A percentile compares a stretch with the other conserved stretches of the same genome.
phyloP scores from a whole-genome alignment of 1,140 invertebrate genomes.

The Xylocopa sonorina region DNA sequence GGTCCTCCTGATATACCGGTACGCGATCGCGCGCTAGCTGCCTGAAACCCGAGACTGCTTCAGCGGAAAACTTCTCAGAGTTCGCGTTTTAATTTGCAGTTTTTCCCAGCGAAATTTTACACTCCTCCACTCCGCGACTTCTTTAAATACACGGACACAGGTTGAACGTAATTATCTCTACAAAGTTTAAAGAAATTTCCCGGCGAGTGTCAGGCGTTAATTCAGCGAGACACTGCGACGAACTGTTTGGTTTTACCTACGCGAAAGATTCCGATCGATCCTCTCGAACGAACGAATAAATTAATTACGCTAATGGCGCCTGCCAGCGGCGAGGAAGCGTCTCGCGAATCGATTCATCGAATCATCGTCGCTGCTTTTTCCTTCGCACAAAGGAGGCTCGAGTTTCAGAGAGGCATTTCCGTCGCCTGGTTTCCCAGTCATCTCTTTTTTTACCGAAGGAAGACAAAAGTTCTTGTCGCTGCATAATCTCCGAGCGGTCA shows the following conservation, averaged over 20 bases:
- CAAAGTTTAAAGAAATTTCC: too few relatives aligned
- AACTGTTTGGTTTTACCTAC: not conserved
- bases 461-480: not conserved
- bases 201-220: too few relatives aligned
- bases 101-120: not conserved
- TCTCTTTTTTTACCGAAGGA: too few relatives aligned
- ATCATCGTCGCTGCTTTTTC: not conserved
- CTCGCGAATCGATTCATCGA: not conserved
- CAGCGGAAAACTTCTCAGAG: not conserved
- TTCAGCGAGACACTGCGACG: not conserved
- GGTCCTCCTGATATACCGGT: too few relatives aligned
- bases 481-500: not conserved
- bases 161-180: too few relatives aligned
- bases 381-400: not conserved
- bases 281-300: not conserved
- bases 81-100: slow-evolving; percentile 6
- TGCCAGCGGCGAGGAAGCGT: not conserved
- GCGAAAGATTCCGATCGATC: not conserved
- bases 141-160: not conserved
- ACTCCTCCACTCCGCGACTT: not conserved
- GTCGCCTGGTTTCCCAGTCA: too few relatives aligned
- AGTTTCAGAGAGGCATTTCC: not conserved
- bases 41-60: too few relatives aligned
- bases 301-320: not conserved
- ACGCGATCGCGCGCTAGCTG: not conserved